Evolutionary conservation across 2,888 invertebrate species (phyloP).

Genomic region (Iselma pallidipennis): DNA sequence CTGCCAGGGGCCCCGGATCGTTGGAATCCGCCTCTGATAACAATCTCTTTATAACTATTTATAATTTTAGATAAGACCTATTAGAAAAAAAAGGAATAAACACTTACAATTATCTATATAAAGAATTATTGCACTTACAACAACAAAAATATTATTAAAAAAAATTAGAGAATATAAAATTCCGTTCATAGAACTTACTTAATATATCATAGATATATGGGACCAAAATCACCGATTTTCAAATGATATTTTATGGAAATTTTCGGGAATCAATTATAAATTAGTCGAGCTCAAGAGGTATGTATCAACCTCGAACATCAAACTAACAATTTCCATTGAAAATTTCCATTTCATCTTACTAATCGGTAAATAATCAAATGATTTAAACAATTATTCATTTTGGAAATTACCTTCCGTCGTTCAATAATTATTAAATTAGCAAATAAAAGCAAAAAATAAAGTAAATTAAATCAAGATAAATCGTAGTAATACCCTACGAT

Average conservation of each 20-base stretch:
- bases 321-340: constrained; percentile 19
- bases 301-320: constrained; percentile 44
- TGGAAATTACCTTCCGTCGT: constrained; percentile 62
- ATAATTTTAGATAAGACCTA: too few species aligned
- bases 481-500: constrained; percentile 52
- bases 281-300: constrained; percentile 43
- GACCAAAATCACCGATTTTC: constrained; percentile 66
- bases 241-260: constrained; percentile 14
- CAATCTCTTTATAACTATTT: too few species aligned
- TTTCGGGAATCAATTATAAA: constrained; percentile 9
- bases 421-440: constrained; percentile 25
- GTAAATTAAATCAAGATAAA: too few species aligned
- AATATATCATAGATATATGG: constrained; percentile 99
- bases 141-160: neutral
- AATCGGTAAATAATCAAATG: constrained; percentile 54
- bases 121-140: neutral
- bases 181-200: constrained; percentile 94
- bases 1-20: too few species aligned
- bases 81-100: too few species aligned
- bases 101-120: neutral
- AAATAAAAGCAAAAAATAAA: too few species aligned
- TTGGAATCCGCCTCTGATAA: too few species aligned
- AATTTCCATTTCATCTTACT: constrained; percentile 38
- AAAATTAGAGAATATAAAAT: neutral
- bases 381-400: constrained; percentile 46